A percentile compares a stretch with the other conserved stretches of the same genome.
Evolutionary conservation across 2,888 invertebrate species (phyloP).

Genomic region (Nymphalis c-album): DNA sequence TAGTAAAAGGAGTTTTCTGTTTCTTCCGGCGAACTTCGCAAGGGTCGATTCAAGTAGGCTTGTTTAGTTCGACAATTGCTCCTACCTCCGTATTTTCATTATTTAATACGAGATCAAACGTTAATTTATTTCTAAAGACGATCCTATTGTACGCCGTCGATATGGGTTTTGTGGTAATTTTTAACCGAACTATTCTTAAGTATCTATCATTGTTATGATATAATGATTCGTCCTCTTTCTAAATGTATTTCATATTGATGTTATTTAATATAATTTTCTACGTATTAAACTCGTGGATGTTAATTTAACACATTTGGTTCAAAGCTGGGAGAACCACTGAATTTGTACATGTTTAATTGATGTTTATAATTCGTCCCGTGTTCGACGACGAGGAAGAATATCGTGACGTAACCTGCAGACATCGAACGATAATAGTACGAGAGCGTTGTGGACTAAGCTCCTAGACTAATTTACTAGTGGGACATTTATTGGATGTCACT

Average conservation of each 20-base stretch:
- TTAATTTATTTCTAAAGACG: constrained; percentile 40
- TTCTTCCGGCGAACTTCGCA: constrained; percentile 45
- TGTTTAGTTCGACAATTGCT: constrained; percentile 67
- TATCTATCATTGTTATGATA: background rate
- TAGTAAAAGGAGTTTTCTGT: constrained; percentile 77
- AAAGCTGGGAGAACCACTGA: no score
- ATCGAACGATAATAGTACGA: no score
- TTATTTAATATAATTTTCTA: no score
- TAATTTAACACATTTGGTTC: no score
- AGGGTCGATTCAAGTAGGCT: constrained; percentile 58
- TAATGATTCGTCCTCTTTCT: background rate
- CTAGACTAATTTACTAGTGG: no score
- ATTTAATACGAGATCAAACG: constrained; percentile 66
- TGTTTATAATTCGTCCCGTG: no score
- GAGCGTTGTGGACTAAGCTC: no score
- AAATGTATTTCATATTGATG: background rate
- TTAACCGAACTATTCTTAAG: constrained; percentile 21
- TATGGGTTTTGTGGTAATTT: constrained; percentile 20
- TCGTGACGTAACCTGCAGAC: no score
- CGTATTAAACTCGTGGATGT: no score
- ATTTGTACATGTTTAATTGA: no score
- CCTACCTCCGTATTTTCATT: constrained; percentile 58
- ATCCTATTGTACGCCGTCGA: constrained; percentile 38
- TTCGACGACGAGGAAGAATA: no score
- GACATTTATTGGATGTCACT: background rate